phyloP scores from a whole-genome alignment of 2,113 vertebrate genomes.

The Cygnus buccinator region DNA sequence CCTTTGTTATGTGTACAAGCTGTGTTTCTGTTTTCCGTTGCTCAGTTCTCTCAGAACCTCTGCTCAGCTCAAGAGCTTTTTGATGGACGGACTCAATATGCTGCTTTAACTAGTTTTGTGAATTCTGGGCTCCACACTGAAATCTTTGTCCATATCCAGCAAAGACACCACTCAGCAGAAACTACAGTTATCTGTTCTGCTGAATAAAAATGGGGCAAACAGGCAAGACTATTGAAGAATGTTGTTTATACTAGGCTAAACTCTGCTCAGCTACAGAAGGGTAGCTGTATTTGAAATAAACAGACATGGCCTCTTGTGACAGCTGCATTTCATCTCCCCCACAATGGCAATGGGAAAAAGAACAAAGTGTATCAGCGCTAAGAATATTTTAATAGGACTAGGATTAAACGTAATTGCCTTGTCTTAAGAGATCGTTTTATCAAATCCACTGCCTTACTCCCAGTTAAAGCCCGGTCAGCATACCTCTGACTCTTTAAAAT shows the following conservation, averaged over 20 bases:
- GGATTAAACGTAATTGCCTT: conserved; percentile 9
- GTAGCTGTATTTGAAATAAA: not conserved
- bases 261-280: not conserved
- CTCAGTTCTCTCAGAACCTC: not conserved
- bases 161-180: not conserved
- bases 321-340: not conserved
- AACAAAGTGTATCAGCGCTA: not conserved
- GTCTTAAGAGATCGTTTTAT: not conserved
- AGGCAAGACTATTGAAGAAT: conserved; percentile 1
- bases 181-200: not conserved
- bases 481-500: not conserved
- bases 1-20: not conserved
- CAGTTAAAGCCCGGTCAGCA: not conserved
- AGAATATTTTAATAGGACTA: not conserved
- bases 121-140: not conserved
- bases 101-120: not conserved
- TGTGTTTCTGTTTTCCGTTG: not conserved
- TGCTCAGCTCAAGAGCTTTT: not conserved
- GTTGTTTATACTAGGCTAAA: not conserved
- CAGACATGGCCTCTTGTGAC: not conserved
- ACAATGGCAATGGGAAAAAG: not conserved
- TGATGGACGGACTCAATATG: not conserved
- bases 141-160: not conserved
- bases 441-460: not conserved
- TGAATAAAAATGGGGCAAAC: not conserved